Base-by-base conservation (phyloP, 2,888 invertebrate genomes). In the Malthinus flaveolus region DNA sequence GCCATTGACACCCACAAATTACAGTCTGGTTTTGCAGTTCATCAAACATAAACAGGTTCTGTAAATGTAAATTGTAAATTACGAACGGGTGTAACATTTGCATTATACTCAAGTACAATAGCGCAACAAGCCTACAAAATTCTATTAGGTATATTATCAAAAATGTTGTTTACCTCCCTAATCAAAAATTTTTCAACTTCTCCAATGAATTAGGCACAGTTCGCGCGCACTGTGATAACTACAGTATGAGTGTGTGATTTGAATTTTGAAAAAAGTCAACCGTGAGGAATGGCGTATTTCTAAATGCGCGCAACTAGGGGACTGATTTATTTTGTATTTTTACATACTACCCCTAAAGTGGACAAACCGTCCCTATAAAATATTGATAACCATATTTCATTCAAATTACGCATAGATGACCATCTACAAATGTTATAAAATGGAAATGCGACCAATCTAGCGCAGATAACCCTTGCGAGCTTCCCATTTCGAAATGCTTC, bases 401-500 rank as follows among this genome's bases (percentile, higher is more conserved):
- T 71, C 69, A 71, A 75, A 75, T 75, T 74, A 72, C 73, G 65
- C 63, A 62, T 70, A 73, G 74, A 73, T 75, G 76, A 74, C 75
- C 75, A 71, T 72, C 72, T 62, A 72, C 71, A 75, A 23, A 74
- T 73, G 75, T 73, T 71, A 73, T 72, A 74, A 74, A 75, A 76
- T 75, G 75, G 74, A 75, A 76, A 76, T 76, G 73, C 61, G 68
- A 62, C 68, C 72, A 69, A 73, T 69, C 68, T 65, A 66, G 64
- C 64, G 64, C 62, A 66, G 70, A 72, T 75, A 76, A 75, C 75
- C 75, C 75, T 75, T 75, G 67, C 68, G 71, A 69, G 68, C 66
- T 65, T 64, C 68, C 66, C 63, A 71, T 69, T 66, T 70, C 66
- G 73, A 66, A 69, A 73, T 74, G 77, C 74, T 73, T 77, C 77